These are phyloP conservation scores for Pterobdella sp. DNA, from an alignment of 2,888 invertebrate species.

Conservation along the genomic window DNA sequence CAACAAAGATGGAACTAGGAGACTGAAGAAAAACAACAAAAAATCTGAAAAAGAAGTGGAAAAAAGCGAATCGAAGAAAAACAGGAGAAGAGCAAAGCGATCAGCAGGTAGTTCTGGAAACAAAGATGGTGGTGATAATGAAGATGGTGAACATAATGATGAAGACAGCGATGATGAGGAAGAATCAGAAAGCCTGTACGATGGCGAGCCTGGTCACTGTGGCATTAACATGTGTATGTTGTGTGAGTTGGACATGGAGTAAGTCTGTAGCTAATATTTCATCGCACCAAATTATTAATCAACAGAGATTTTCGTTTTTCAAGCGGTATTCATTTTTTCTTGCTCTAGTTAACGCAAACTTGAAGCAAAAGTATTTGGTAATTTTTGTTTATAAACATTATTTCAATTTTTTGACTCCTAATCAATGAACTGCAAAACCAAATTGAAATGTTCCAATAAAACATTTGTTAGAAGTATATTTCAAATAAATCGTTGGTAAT, in stretches of 20 bases:
- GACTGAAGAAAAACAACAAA: not conserved
- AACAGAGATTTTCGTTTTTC: no score
- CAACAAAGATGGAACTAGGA: not conserved
- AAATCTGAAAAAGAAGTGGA: not conserved
- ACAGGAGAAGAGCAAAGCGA: not conserved
- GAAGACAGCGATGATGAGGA: not conserved
- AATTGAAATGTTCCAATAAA: no score
- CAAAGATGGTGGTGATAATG: not conserved
- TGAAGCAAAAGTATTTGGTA: no score
- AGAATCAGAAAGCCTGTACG: not conserved
- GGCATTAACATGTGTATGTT: slow-evolving; percentile 26
- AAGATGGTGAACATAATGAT: not conserved
- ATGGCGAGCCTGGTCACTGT: not conserved
- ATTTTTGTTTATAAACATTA: no score
- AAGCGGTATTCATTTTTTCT: no score
- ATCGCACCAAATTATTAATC: slow-evolving; percentile 7
- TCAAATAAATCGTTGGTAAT: no score
- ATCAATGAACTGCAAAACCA: no score
- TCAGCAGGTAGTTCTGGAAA: not conserved
- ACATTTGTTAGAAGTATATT: no score
- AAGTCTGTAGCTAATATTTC: slow-evolving; percentile 9
- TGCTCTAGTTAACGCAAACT: no score
- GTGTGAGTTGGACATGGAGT: slow-evolving; percentile 25
- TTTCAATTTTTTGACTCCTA: no score
- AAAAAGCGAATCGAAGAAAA: not conserved